Evolutionary conservation across 2,888 invertebrate genomes (phyloP).

Genomic region (Rosalia funebris): DNA sequence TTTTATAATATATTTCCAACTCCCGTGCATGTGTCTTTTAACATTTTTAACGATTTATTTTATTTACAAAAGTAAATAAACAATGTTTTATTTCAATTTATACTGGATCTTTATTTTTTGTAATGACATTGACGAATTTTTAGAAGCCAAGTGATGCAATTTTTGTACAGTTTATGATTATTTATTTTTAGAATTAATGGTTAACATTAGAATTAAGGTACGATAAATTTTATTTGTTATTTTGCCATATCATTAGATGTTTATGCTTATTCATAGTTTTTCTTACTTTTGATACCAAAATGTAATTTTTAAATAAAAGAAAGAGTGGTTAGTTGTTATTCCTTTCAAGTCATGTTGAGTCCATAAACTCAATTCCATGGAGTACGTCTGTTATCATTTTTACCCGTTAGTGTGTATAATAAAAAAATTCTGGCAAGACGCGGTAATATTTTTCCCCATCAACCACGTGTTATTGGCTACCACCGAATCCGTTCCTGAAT

Average conservation of each 20-base stretch:
- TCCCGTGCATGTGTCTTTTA: conserved; percentile 5
- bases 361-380: too few species aligned
- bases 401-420: too few species aligned
- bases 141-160: conserved; percentile 24
- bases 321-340: neutral
- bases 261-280: conserved; percentile 9
- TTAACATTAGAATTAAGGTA: conserved; percentile 29
- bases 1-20: conserved; percentile 18
- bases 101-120: neutral
- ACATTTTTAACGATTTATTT: conserved; percentile 18
- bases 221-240: conserved; percentile 23
- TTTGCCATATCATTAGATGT: conserved; percentile 8
- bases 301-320: conserved; percentile 21
- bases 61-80: conserved; percentile 18
- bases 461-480: too few species aligned
- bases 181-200: conserved; percentile 25
- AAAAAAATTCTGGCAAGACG: too few species aligned
- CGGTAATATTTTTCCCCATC: too few species aligned
- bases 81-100: conserved; percentile 14
- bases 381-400: too few species aligned
- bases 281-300: conserved; percentile 15
- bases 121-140: conserved; percentile 9
- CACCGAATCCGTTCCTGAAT: too few species aligned
- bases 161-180: conserved; percentile 36
- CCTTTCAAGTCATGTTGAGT: neutral